Conservation (phyloP, 2,888 invertebrate genomes). For the Noctua pronuba region DNA sequence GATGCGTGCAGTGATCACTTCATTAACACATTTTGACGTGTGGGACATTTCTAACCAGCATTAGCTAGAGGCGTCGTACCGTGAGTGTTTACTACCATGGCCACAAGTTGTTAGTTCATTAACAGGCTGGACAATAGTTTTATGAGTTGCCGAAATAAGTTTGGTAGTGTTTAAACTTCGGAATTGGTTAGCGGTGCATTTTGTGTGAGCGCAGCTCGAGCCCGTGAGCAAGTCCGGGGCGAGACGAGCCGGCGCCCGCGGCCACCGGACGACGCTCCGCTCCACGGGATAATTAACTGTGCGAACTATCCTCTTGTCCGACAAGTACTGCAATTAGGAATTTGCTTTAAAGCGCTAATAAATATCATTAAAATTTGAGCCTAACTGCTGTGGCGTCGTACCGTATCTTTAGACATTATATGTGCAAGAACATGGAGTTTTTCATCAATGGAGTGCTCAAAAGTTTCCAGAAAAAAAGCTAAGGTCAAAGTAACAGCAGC, state of each 20-base stretch:
- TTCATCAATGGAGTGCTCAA: constrained; percentile 6
- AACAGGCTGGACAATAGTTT: constrained; percentile 84
- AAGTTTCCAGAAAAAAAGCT: neutral
- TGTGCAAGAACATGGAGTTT: constrained; percentile 9
- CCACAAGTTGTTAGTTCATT: constrained; percentile 73
- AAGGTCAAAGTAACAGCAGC: neutral
- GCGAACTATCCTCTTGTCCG: constrained; percentile 84
- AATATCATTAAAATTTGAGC: constrained; percentile 79
- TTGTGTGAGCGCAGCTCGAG: constrained; percentile 72
- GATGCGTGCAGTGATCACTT: constrained; percentile 21
- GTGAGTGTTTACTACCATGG: constrained; percentile 28
- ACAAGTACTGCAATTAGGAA: constrained; percentile 84
- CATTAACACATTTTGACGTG: constrained; percentile 17
- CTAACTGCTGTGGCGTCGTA: constrained; percentile 7
- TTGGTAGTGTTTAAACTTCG: constrained; percentile 86
- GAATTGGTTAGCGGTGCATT: constrained; percentile 87
- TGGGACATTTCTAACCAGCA: neutral
- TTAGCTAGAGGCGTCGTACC: constrained; percentile 24
- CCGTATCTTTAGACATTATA: neutral
- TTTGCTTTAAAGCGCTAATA: constrained; percentile 83
- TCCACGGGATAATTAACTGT: constrained; percentile 87
- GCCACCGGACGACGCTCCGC: constrained; percentile 73
- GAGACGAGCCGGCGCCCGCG: constrained; percentile 78
- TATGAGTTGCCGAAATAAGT: constrained; percentile 88
- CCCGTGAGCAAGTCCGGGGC: constrained; percentile 70